A percentile compares a stretch with the other conserved stretches of the same genome.
Conservation (phyloP, 2,888 invertebrate genomes). For the Crepidodera aurea region DNA sequence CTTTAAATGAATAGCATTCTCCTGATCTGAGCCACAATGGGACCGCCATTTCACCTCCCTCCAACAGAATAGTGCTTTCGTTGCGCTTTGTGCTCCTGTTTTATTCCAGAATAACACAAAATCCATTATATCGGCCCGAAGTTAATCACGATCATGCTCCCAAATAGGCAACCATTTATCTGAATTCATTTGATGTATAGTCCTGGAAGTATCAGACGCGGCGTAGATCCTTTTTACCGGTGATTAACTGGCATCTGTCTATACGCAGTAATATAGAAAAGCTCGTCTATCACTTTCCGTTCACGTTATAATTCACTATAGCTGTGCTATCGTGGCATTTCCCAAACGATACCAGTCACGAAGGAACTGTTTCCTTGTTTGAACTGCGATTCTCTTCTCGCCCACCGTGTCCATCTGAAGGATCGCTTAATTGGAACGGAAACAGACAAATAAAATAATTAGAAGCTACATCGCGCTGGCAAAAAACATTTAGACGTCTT, state of each 20-base stretch:
- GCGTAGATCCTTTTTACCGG: constrained; percentile 46
- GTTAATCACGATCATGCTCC: constrained; percentile 36
- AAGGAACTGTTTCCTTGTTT: constrained; percentile 20
- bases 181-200: constrained; percentile 42
- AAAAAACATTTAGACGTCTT: not conserved
- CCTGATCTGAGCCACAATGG: constrained; percentile 6
- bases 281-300: constrained; percentile 45
- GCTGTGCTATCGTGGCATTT: constrained; percentile 12
- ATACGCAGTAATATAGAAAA: constrained; percentile 44
- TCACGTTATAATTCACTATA: constrained; percentile 31
- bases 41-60: not conserved
- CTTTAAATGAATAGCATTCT: constrained; percentile 11
- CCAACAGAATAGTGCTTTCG: constrained; percentile 18
- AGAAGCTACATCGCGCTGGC: not conserved
- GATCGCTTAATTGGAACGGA: constrained; percentile 14
- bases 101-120: constrained; percentile 29
- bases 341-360: constrained; percentile 27
- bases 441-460: constrained; percentile 10
- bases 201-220: constrained; percentile 42
- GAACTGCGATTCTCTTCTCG: constrained; percentile 18
- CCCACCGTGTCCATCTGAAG: constrained; percentile 18
- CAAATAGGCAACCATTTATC: constrained; percentile 39
- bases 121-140: constrained; percentile 31
- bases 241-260: constrained; percentile 47
- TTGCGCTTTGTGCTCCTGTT: constrained; percentile 31